Percentiles rank a stretch among this genome's conserved stretches.
Evolutionary conservation across 2,113 vertebrate species (phyloP).

Genomic region (Fukomys damarensis): DNA sequence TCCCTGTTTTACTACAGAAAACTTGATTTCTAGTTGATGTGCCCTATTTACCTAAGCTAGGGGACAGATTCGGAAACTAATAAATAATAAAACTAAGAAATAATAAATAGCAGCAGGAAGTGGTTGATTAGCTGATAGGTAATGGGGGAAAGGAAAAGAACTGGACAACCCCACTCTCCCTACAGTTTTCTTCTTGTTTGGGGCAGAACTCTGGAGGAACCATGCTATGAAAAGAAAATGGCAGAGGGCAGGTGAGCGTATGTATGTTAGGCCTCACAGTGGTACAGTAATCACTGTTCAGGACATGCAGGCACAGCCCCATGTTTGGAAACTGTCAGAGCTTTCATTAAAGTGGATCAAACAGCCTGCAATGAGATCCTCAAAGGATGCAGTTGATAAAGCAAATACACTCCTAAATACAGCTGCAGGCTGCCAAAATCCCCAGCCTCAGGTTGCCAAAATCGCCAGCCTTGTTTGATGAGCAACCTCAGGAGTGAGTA

Average conservation of each 20-base stretch:
- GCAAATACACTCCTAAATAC: slow-evolving; percentile 72
- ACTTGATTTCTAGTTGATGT: slow-evolving; percentile 6
- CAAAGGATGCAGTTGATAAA: slow-evolving; percentile 76
- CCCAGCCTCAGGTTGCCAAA: slow-evolving; percentile 34
- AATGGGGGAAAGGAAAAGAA: not conserved
- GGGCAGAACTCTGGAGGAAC: not conserved
- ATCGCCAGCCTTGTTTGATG: slow-evolving; percentile 43
- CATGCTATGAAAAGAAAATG: not conserved
- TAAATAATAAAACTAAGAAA: too few relatives aligned
- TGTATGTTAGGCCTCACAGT: not conserved
- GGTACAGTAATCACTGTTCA: not conserved
- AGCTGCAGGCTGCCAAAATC: slow-evolving; percentile 74
- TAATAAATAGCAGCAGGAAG: not conserved
- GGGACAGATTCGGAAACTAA: not conserved
- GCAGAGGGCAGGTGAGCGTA: not conserved
- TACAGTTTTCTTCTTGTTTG: not conserved
- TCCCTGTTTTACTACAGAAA: not conserved
- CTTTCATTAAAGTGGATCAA: slow-evolving; percentile 70
- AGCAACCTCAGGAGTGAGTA: slow-evolving; percentile 38
- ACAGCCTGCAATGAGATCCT: slow-evolving; percentile 67
- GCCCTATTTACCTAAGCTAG: not conserved
- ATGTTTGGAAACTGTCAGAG: slow-evolving; percentile 28
- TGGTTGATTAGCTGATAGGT: not conserved
- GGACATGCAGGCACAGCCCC: slow-evolving; percentile 27
- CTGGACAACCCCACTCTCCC: not conserved